Percentiles rank a stretch among this genome's conserved stretches.
These are phyloP conservation scores for Torymus texanus DNA, from an alignment of 2,888 invertebrate species.

Conservation along the genomic window DNA sequence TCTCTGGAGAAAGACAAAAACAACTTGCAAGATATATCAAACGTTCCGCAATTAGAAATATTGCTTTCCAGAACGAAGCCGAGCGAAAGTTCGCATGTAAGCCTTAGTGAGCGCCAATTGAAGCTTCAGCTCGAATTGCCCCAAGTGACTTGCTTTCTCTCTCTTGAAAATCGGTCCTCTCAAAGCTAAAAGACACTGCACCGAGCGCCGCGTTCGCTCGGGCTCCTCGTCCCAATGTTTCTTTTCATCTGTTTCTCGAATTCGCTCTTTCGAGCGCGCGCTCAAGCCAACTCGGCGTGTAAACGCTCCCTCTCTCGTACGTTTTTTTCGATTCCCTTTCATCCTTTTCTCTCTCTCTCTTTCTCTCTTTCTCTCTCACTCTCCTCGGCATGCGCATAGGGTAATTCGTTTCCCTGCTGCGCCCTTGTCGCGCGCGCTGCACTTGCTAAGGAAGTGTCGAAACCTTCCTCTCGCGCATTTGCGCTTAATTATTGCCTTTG, in stretches of 20 bases:
- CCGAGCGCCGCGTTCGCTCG: too few species aligned
- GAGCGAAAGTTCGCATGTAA: too few species aligned
- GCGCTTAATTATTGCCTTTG: constrained; percentile 59
- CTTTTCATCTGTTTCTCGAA: neutral
- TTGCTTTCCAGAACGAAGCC: neutral
- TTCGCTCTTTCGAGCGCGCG: neutral
- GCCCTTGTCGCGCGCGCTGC: constrained; percentile 28
- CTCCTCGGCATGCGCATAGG: neutral
- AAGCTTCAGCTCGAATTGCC: neutral
- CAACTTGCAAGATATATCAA: too few species aligned
- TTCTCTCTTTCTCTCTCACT: neutral
- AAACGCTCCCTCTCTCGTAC: neutral
- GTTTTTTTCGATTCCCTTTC: constrained; percentile 2
- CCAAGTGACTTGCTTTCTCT: neutral
- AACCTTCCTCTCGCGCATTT: constrained; percentile 57
- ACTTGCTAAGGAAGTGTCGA: constrained; percentile 63
- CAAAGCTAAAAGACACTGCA: neutral
- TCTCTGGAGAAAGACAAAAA: too few species aligned
- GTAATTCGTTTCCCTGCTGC: neutral
- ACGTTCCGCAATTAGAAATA: neutral
- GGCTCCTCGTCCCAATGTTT: neutral
- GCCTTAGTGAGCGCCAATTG: too few species aligned
- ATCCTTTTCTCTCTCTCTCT: constrained; percentile 7
- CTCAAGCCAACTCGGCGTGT: neutral
- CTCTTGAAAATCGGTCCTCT: neutral